Percentiles rank a stretch among this genome's conserved stretches.
phyloP scores from a whole-genome alignment of 2,797 vertebrate species.

The Acridotheres tristis region DNA sequence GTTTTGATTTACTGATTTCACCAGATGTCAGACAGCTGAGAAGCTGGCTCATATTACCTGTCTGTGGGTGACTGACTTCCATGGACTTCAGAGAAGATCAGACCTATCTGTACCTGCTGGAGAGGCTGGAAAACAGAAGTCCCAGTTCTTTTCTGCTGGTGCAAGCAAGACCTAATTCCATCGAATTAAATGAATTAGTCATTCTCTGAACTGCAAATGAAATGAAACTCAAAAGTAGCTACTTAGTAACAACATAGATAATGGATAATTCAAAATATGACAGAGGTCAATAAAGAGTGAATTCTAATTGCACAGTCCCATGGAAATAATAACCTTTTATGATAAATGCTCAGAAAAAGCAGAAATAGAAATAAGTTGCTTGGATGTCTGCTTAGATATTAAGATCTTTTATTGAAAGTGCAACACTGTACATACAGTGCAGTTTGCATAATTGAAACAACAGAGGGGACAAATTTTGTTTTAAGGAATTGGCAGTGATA shows the following conservation, averaged over 20 bases:
- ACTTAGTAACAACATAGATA: background rate
- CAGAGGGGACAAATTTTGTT: background rate
- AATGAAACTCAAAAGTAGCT: background rate
- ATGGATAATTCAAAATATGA: background rate
- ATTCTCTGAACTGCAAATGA: background rate
- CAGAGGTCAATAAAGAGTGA: background rate
- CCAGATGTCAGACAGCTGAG: background rate
- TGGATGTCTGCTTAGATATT: background rate
- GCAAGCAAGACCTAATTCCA: background rate
- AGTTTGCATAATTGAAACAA: background rate
- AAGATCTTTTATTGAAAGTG: background rate
- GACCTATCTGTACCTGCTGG: background rate
- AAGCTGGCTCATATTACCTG: background rate
- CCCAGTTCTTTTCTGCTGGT: background rate
- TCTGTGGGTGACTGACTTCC: background rate
- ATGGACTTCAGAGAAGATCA: background rate
- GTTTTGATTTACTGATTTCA: background rate
- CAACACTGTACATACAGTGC: background rate
- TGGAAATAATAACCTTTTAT: slow-evolving; percentile 11
- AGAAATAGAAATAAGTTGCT: background rate
- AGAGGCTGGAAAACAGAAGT: background rate
- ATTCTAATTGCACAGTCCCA: background rate
- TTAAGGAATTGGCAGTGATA: background rate
- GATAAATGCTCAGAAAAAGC: background rate
- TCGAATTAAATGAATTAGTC: background rate